Conservation (phyloP, 1,140 invertebrate species). For the Cotesia typhae region DNA sequence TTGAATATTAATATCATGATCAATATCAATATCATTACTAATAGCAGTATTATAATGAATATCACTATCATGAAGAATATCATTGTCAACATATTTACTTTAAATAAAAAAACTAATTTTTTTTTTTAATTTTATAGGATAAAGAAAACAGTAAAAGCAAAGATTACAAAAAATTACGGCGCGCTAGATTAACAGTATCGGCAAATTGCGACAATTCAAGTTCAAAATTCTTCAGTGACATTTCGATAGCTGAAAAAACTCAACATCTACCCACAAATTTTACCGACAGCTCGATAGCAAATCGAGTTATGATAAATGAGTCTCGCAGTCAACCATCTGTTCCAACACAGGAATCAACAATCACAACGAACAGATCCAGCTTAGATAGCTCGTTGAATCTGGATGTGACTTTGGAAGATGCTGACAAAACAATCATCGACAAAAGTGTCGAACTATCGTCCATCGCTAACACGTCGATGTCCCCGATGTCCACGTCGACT, state of each 20-base stretch:
- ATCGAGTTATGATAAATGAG: constrained; percentile 13
- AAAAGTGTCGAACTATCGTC: constrained; percentile 16
- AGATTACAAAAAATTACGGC: constrained; percentile 57
- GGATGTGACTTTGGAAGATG: constrained; percentile 55
- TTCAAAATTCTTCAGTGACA: constrained; percentile 58
- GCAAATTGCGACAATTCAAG: constrained; percentile 50
- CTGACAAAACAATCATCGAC: constrained; percentile 58
- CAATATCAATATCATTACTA: too few species aligned
- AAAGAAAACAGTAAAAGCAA: constrained; percentile 61
- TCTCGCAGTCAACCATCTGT: too few species aligned
- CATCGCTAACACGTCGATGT: background rate
- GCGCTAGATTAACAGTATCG: constrained; percentile 45
- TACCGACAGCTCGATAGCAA: constrained; percentile 26
- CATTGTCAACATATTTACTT: background rate
- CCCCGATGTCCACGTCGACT: constrained; percentile 54
- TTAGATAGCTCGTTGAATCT: constrained; percentile 45
- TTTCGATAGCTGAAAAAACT: constrained; percentile 48
- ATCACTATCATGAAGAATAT: too few species aligned
- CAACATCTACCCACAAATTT: constrained; percentile 18
- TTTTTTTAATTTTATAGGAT: constrained; percentile 49
- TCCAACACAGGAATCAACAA: background rate
- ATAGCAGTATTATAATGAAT: too few species aligned
- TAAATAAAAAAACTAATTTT: background rate
- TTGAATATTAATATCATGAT: too few species aligned
- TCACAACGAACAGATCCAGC: constrained; percentile 31